phyloP scores from a whole-genome alignment of 1,140 invertebrate genomes.

The Bombus pyrosoma region DNA sequence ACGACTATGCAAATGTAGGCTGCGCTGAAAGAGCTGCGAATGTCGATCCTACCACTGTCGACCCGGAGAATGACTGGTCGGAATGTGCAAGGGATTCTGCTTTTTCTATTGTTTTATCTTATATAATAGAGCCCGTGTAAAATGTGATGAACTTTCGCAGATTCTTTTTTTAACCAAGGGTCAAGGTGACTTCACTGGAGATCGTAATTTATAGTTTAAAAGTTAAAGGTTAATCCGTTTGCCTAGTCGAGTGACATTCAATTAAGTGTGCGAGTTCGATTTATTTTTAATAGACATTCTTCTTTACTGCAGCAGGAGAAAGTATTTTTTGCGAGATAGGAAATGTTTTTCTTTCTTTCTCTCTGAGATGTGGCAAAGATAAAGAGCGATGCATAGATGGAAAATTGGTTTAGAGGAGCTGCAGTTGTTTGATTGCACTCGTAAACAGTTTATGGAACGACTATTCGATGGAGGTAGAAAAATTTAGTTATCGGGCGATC shows the following conservation, averaged over 20 bases:
- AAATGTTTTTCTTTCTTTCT: not conserved
- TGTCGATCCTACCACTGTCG: not conserved
- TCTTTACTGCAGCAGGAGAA: not conserved
- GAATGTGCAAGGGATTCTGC: not conserved
- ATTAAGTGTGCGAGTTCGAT: not conserved
- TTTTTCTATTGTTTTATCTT: not conserved
- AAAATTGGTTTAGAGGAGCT: not conserved
- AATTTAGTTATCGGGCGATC: not conserved
- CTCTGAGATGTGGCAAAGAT: not conserved
- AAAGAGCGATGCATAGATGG: not conserved
- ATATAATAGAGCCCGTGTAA: too few relatives aligned
- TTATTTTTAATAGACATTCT: too few relatives aligned
- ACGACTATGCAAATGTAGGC: constrained; percentile 29
- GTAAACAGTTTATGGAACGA: not conserved
- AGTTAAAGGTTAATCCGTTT: not conserved
- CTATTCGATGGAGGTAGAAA: not conserved
- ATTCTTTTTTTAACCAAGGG: not conserved
- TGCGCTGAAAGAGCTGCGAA: constrained; percentile 4
- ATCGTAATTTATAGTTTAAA: not conserved
- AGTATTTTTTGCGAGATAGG: not conserved
- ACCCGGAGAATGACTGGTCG: not conserved
- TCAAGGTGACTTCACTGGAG: not conserved
- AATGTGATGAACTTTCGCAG: too few relatives aligned
- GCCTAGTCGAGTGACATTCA: not conserved
- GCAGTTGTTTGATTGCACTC: not conserved